Base-by-base conservation (phyloP, 53 echinoderm and acorn worm species). In the Luidia sarsii region DNA sequence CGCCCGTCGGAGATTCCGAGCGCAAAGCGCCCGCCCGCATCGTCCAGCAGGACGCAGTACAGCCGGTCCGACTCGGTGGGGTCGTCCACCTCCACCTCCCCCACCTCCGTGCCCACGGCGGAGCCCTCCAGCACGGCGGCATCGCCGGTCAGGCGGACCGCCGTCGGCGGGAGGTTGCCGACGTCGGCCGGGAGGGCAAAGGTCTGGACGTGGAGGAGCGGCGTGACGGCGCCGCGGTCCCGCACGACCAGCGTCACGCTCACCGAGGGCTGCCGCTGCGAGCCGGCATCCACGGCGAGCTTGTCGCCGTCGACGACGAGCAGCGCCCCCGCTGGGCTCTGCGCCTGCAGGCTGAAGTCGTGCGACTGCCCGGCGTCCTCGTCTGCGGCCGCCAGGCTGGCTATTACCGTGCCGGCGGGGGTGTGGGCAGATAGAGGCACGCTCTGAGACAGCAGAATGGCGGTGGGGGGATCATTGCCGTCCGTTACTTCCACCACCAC, bases 381-480 rank as follows among this genome's bases (percentile, higher is more conserved):
- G 33, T 88, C 88, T 5, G 48, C 28, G 19, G 83, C 82, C n/a
- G 73, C 48, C 7, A 88, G 62, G 1, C 38, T 33, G 27, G 57
- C 73, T 74, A 88, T 82, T 53, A 65, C 43, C 7, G 61, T 88
- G 29, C 46, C 66, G 27, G 73, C 23, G 24, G 66, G 39, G 7
- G 57, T 53, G 48, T 75, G 73, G 55, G 83, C 83, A 29, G 50
- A 33, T 27, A 88, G 39, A 5, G 53, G 57, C 1, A 53, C 55
- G 2, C 33, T 73, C 60, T 54, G 32, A 21, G 75, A 37, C 48
- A 83, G 54, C 57, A 66, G 1, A n/a, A 88, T 75, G 19, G 65
- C 73, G 34, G 82, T 88, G 50, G 88, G 88, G 14, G 83, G 65
- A 74, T 88, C 88, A 23, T 88, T 88, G 15, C 53, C 33, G 33